These are phyloP conservation scores for Fragum sueziense DNA, from an alignment of 2,888 invertebrate species.

Conservation along the genomic window DNA sequence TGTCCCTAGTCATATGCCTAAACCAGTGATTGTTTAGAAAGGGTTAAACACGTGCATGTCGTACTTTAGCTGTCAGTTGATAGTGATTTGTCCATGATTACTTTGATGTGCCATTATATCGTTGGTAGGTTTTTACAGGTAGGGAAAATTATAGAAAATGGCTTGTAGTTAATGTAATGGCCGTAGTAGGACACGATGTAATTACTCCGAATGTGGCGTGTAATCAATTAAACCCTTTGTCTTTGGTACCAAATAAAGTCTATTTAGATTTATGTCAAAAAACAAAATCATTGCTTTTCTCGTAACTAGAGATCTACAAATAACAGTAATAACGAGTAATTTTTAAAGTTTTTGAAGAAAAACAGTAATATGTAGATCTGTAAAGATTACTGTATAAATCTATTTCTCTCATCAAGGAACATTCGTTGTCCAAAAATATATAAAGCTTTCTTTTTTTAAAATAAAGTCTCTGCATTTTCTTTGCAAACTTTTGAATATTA, in stretches of 20 bases:
- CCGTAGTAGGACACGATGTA: conserved; percentile 25
- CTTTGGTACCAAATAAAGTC: background rate
- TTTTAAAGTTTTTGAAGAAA: no score
- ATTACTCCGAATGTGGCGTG: conserved; percentile 30
- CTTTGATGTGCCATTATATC: conserved; percentile 28
- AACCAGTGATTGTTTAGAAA: no score
- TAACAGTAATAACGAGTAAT: no score
- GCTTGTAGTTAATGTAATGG: conserved; percentile 35
- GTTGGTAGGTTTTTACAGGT: conserved; percentile 16
- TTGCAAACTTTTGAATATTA: no score
- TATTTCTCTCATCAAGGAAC: no score
- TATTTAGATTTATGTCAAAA: background rate
- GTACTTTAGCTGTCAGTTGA: background rate
- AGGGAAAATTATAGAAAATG: conserved; percentile 45
- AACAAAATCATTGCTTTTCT: conserved; percentile 3
- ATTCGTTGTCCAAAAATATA: no score
- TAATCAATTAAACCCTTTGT: conserved; percentile 24
- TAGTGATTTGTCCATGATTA: conserved; percentile 13
- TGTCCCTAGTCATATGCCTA: no score
- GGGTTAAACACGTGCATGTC: background rate
- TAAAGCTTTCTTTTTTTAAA: no score
- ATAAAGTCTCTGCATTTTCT: no score
- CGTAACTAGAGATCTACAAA: no score
- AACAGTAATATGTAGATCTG: no score
- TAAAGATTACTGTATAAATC: no score